A percentile compares a stretch with the other conserved stretches of the same genome.
Conservation (phyloP, 2,113 vertebrate species). For the Cyrtonyx montezumae region DNA sequence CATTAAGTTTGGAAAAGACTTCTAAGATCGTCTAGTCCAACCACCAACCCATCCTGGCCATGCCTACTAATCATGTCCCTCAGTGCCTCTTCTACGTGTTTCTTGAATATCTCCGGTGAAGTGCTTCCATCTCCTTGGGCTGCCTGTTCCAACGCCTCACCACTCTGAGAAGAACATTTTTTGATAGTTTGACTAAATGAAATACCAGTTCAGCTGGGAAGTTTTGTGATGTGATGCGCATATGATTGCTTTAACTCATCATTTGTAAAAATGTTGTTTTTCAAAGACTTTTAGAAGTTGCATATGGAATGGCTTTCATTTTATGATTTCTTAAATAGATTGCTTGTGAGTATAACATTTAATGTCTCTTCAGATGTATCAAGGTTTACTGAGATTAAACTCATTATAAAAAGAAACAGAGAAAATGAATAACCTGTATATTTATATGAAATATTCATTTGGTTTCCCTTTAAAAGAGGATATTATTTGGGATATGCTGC, state of each 20-base stretch:
- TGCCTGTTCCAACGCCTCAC: no score
- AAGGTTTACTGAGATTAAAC: conserved; percentile 66
- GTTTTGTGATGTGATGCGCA: conserved; percentile 57
- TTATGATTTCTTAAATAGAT: conserved; percentile 35
- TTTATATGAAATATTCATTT: conserved; percentile 67
- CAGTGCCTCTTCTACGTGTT: no score
- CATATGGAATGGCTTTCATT: conserved; percentile 4
- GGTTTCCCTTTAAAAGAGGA: conserved; percentile 53
- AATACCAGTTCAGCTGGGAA: conserved; percentile 65
- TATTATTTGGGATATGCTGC: conserved; percentile 72
- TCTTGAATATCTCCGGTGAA: no score
- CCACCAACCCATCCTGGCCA: no score
- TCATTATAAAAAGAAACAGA: not conserved
- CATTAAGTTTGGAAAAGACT: no score
- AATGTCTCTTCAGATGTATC: conserved; percentile 50
- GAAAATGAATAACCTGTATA: conserved; percentile 71
- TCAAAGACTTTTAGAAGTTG: not conserved
- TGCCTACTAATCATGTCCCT: no score
- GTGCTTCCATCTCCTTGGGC: no score
- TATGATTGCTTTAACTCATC: not conserved
- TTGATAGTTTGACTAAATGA: conserved; percentile 39
- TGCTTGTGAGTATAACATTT: conserved; percentile 37
- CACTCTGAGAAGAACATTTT: not conserved
- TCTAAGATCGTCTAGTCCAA: no score
- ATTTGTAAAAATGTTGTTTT: not conserved